These are phyloP conservation scores for Neoarius graeffei DNA, from an alignment of 2,113 vertebrate species.

Conservation along the genomic window DNA sequence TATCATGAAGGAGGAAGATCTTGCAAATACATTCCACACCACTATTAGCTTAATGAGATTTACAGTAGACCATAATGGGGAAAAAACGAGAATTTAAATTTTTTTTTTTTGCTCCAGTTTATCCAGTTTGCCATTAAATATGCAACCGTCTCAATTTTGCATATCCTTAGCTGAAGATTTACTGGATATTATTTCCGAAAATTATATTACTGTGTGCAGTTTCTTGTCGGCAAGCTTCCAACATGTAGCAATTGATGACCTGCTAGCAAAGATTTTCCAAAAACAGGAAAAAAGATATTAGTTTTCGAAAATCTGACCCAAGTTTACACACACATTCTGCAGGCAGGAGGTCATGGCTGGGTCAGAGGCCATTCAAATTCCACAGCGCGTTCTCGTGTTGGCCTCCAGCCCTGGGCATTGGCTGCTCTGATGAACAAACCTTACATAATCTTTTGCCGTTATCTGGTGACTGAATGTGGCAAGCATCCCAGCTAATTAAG, in stretches of 20 bases:
- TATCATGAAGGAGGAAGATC: slow-evolving; percentile 8
- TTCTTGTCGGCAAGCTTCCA: too few species aligned
- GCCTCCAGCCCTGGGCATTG: slow-evolving; percentile 26
- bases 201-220: too few species aligned
- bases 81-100: neutral
- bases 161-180: neutral
- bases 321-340: slow-evolving; percentile 22
- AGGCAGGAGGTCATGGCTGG: slow-evolving; percentile 15
- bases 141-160: neutral
- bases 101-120: neutral
- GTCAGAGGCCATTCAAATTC: slow-evolving; percentile 55
- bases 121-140: neutral
- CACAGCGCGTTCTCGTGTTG: slow-evolving; percentile 35
- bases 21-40: slow-evolving; percentile 5
- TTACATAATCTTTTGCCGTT: slow-evolving; percentile 47
- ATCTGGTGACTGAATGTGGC: slow-evolving; percentile 49
- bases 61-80: neutral
- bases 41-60: neutral
- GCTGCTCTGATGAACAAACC: slow-evolving; percentile 35
- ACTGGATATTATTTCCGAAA: neutral
- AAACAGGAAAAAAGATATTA: neutral
- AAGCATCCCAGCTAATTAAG: slow-evolving; percentile 55
- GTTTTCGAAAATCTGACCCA: neutral
- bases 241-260: neutral
- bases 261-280: neutral